Evolutionary conservation across 1,140 invertebrate genomes (phyloP), one percentile per base, ranked within the genome.

Genomic region (Cotesia vestalis): DNA sequence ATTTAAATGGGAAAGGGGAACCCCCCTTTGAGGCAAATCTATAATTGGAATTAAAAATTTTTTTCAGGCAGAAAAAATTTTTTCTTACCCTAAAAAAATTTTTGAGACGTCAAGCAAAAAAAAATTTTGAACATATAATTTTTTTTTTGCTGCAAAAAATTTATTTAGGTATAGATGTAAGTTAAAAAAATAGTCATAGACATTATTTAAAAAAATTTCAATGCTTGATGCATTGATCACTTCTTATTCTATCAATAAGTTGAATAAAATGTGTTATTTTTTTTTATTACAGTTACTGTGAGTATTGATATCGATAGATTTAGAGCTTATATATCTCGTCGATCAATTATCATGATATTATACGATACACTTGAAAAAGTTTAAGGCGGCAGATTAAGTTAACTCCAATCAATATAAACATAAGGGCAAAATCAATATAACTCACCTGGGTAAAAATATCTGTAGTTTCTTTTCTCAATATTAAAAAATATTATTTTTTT

Each of bases 361-460:
- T 46, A 67, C 3, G n/a, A 46, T 46, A 46, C 40, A 17, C 12
- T 55, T 67, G 12, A 17, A 8, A 35, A 27, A 51, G n/a, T 67
- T 67, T n/a, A 38, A 27, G 66, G 4, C 66, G 66, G 66, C 36
- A 53, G 66, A 67, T 60, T 69, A 60, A 69, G 35, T 35, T 11
- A 17, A 17, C 17, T 38, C 9, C 8, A 53, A 34, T 60, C 4
- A 20, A 14, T 20, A 52, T 17, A 60, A 38, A 69, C 34, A 36
- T 61, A 69, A 72, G 64, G 73, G 73, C 73, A 40, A 20, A 73
- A 62, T 62, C 59, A 73, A 73, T 51, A 73, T 5, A 60, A 36
- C 36, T 36, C 70, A 59, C 61, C 70, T 71, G 46, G 34, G 34
- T 34, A 35, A 17, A 35, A 60, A 67, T 59, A 34, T 17, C 4